A percentile compares a stretch with the other conserved stretches of the same genome.
Conservation (phyloP, 1,140 invertebrate genomes). For the Drosophila busckii region DNA sequence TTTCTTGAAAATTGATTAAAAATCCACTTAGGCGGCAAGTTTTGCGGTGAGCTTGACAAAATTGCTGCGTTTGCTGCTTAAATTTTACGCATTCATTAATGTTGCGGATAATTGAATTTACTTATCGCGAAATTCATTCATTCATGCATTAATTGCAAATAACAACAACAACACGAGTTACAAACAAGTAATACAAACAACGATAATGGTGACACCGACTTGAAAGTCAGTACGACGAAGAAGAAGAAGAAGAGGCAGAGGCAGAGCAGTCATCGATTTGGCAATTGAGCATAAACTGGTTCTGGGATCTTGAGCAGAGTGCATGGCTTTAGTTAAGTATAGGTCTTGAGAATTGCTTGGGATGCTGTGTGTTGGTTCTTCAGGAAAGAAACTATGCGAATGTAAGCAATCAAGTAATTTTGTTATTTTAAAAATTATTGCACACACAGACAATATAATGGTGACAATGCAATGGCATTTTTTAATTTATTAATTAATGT, state of each 20-base stretch:
- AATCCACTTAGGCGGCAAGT: constrained; percentile 53
- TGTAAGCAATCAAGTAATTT: no score
- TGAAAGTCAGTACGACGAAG: constrained; percentile 4
- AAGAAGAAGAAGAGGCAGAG: constrained; percentile 15
- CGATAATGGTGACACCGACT: constrained; percentile 25
- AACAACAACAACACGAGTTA: constrained; percentile 4
- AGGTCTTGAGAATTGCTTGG: no score
- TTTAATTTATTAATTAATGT: no score
- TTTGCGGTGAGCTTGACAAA: constrained; percentile 36
- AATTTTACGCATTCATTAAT: constrained; percentile 75
- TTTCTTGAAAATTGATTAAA: constrained; percentile 56
- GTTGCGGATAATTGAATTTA: constrained; percentile 74
- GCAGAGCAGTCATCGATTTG: constrained; percentile 19
- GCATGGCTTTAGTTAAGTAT: no score
- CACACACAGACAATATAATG: no score
- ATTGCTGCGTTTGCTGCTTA: constrained; percentile 50
- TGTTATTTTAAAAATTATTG: no score
- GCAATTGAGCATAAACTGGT: constrained; percentile 27
- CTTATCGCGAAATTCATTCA: constrained; percentile 73
- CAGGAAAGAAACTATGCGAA: no score
- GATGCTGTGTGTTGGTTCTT: no score
- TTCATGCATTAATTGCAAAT: constrained; percentile 52
- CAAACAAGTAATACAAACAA: constrained; percentile 12
- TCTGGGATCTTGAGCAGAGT: no score
- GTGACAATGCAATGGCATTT: no score